Base-by-base conservation (phyloP, 2,797 vertebrate species). In the Amphiprion clarkii region DNA sequence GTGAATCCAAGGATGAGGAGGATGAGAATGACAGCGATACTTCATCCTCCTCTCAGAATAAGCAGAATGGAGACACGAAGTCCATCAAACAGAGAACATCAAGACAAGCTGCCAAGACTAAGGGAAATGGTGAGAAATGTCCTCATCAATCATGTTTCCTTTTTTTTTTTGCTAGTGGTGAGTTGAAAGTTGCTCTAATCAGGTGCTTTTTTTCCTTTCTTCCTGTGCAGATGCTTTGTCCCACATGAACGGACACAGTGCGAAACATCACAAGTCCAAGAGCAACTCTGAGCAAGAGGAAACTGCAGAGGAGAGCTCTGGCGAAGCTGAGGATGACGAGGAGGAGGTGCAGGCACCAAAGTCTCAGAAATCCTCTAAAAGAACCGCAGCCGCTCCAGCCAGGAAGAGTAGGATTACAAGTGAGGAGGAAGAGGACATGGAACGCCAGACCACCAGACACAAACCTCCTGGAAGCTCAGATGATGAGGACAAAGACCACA, bases 181-280 rank as follows among this genome's bases (percentile, higher is more conserved):
- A 4, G 8, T 60, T 55, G 27, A 69, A 29, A 23, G 16, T 46
- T 46, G 21, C 3, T 62, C 13, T 74, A 17, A 58, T 71, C n/a
- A 3, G 39, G 27, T 62, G 0, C 33, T 33, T 33, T 12, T 40
- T 17, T 6, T 14, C 25, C 9, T 3, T 19, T 42, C 3, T 25
- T 55, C 0, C 0, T 66, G 29, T 69, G 54, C 81, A 96, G 95
- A 89, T 70, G 67, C 64, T 29, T 76, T 80, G 69, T 86, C 92
- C 25, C 83, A 81, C 2, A 53, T 94, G 63, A 96, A 96, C 12
- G 95, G 95, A 65, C 89, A 95, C 76, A 23, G 80, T 52, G 76
- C 80, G 44, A 93, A 92, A 74, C 73, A 74, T 51, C 75, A 76
- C 17, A 84, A 52, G 44, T 84, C 83, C 19, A 89, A 91, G 40